Conservation (phyloP, 1,140 invertebrate genomes). For the roundworm (Caenorhabditis elegans) region DNA sequence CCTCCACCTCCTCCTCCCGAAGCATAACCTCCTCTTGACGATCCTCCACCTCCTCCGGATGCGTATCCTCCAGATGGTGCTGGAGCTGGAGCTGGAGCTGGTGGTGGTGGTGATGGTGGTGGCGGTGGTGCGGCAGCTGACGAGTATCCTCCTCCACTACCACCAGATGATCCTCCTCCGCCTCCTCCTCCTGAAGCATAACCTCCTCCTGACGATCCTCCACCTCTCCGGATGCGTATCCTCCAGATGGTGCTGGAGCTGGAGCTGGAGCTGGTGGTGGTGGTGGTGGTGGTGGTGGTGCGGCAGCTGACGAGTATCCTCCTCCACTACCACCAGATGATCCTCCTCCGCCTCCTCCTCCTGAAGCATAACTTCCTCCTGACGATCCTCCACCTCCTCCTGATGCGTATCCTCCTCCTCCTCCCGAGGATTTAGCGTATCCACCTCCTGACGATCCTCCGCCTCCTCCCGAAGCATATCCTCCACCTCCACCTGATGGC, state of each 20-base stretch:
- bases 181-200: neutral
- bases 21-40: neutral
- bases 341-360: neutral
- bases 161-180: neutral
- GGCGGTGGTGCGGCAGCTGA: neutral
- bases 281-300: neutral
- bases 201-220: neutral
- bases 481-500: neutral
- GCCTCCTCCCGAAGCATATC: neutral
- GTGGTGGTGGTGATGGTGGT: neutral
- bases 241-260: neutral
- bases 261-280: neutral
- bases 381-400: neutral
- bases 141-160: neutral
- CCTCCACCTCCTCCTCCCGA: neutral
- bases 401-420: neutral
- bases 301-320: neutral
- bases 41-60: neutral
- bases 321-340: neutral
- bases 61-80: neutral
- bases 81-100: neutral
- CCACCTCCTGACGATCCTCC: constrained; percentile 1
- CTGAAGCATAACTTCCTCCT: neutral
- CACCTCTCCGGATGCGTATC: neutral
- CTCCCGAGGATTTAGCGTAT: neutral